A percentile compares a stretch with the other conserved stretches of the same genome.
These are phyloP conservation scores for Tetraodon nigroviridis DNA, from an alignment of 2,113 vertebrate species.

Conservation along the genomic window DNA sequence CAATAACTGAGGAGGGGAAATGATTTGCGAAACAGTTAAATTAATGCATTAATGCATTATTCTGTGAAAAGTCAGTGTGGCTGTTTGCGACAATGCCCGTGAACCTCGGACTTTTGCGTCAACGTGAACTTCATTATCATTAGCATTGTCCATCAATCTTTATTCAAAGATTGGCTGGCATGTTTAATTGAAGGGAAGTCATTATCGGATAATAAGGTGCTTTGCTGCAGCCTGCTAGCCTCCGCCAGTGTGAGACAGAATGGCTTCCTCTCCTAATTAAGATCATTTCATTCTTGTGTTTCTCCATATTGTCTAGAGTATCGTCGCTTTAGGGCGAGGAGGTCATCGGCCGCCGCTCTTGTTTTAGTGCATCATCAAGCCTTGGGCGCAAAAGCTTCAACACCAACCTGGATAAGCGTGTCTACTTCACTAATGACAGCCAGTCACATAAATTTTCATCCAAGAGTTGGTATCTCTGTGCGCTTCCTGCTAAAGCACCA, in stretches of 20 bases:
- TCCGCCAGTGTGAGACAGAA: slow-evolving; percentile 60
- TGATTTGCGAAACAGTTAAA: slow-evolving; percentile 16
- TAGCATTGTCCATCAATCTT: slow-evolving; percentile 24
- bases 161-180: slow-evolving; percentile 41
- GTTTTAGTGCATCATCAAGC: slow-evolving; percentile 60
- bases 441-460: slow-evolving; percentile 50
- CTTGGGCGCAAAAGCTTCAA: slow-evolving; percentile 47
- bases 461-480: slow-evolving; percentile 9
- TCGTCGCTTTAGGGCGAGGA: slow-evolving; percentile 41
- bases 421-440: slow-evolving; percentile 47
- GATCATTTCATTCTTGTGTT: slow-evolving; percentile 60
- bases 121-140: slow-evolving; percentile 15
- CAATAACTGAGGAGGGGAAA: slow-evolving; percentile 31
- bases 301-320: slow-evolving; percentile 58
- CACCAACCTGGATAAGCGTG: slow-evolving; percentile 48
- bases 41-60: slow-evolving; percentile 32
- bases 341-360: slow-evolving; percentile 49
- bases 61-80: slow-evolving; percentile 5
- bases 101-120: slow-evolving; percentile 14
- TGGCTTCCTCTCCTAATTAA: slow-evolving; percentile 67
- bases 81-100: slow-evolving; percentile 21
- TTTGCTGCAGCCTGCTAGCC: slow-evolving; percentile 44
- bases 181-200: slow-evolving; percentile 64
- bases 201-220: slow-evolving; percentile 61
- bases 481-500: background rate